Evolutionary conservation across 2,113 vertebrate genomes (phyloP), one percentile per base, ranked within the genome.

Genomic region (Nothoprocta perdicaria): DNA sequence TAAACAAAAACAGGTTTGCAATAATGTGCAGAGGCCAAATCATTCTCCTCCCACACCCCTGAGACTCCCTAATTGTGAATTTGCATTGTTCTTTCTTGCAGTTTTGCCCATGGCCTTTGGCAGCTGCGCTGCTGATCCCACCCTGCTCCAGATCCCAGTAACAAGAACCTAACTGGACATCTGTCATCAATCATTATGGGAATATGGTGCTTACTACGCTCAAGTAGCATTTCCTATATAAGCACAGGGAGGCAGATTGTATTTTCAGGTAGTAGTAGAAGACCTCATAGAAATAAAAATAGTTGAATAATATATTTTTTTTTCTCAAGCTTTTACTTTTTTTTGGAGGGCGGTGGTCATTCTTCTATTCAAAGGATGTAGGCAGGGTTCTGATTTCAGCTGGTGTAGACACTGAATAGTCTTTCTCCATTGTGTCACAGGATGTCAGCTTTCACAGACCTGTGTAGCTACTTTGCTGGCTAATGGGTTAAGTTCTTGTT

Each of bases 1-100:
- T 95, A 96, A 97, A 95, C 92, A 92, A 97, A 97, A 96, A 52
- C 95, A 97, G 87, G 72, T 95, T 91, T 97, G 80, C 61, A 93
- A 75, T 82, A 89, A 88, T 97, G 92, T 96, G 63, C 82, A 76
- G 81, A 96, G 95, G 88, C 92, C 93, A 92, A 96, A 96, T 95
- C 45, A 84, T 92, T 96, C 82, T 96, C 85, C 53, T 74, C 62
- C 73, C 65, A 78, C 87, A 94, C 93, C 75, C 92, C 45, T 80
- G 95, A 93, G 86, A 83, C 80, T 92, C 68, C 62, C 84, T 92
- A 95, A 93, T 96, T 93, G 87, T 92, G 92, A 96, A 95, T 96
- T 91, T 92, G 61, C 84, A 86, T 93, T 92, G 87, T 89, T 93
- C 89, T 88, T 80, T 91, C 91, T 91, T 96, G 88, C 69, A 73